Percentiles rank a stretch among this genome's conserved stretches.
phyloP scores from a whole-genome alignment of 2,113 vertebrate species.

The Cinclus cinclus region DNA sequence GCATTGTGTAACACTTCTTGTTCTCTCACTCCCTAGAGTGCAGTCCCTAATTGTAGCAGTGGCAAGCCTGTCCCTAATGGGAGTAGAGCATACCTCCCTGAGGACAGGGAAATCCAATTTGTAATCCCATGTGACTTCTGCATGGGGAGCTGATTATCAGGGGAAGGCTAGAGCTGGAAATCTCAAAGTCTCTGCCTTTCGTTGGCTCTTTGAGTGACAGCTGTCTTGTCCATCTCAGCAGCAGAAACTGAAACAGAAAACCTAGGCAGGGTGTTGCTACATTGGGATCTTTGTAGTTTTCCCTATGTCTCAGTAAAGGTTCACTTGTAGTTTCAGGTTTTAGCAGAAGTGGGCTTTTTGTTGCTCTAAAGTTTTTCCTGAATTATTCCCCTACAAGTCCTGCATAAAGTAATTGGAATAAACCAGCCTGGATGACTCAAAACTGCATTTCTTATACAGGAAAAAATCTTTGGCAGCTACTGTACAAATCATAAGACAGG shows the following conservation, averaged over 20 bases:
- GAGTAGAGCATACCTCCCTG: not conserved
- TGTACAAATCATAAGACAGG: not conserved
- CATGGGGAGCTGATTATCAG: not conserved
- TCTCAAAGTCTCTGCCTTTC: not conserved
- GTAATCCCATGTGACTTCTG: not conserved
- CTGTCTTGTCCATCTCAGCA: not conserved
- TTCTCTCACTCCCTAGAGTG: not conserved
- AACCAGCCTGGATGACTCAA: not conserved
- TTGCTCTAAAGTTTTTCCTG: not conserved
- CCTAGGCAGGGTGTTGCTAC: not conserved
- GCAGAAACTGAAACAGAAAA: not conserved
- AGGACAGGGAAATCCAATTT: not conserved
- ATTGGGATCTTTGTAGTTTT: not conserved
- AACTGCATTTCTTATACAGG: not conserved
- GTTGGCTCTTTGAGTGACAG: not conserved
- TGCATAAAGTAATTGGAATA: not conserved
- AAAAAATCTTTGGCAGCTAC: not conserved
- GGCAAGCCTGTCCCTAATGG: not conserved
- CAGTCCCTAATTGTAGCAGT: not conserved
- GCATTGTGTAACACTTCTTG: not conserved
- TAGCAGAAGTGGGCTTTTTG: not conserved
- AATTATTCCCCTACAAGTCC: not conserved
- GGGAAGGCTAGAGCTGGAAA: not conserved
- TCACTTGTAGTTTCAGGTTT: not conserved
- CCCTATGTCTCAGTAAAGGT: accelerated